Conservation (phyloP, 2,888 invertebrate species). For the Nemotelus nigrinus region DNA sequence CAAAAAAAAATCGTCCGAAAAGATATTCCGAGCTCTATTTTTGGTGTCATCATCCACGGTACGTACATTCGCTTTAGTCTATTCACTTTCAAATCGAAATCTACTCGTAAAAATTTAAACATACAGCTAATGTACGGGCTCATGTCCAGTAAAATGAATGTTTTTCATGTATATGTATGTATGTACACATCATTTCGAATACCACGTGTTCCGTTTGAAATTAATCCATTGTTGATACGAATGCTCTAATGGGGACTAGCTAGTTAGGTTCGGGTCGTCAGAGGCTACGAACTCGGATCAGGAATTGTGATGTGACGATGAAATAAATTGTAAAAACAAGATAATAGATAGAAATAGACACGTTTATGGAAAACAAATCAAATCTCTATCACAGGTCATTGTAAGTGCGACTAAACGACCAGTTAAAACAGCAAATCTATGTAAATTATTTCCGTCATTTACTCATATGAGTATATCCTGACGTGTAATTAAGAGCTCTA, state of each 20-base stretch:
- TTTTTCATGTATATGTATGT: conserved; percentile 3
- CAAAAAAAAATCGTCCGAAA: not conserved
- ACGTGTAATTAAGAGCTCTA: too few species aligned
- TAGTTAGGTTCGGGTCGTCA: not conserved
- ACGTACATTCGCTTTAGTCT: not conserved
- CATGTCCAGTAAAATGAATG: conserved; percentile 26
- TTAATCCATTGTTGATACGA: conserved; percentile 24
- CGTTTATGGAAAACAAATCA: too few species aligned
- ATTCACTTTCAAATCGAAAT: conserved; percentile 20
- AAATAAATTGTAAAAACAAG: not conserved
- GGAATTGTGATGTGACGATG: not conserved
- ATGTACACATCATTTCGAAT: not conserved
- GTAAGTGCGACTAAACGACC: too few species aligned
- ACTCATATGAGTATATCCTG: too few species aligned
- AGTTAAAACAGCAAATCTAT: too few species aligned
- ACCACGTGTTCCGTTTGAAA: not conserved
- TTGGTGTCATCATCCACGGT: conserved; percentile 16
- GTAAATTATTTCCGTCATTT: too few species aligned
- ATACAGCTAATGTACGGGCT: not conserved
- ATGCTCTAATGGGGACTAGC: not conserved
- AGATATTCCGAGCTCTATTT: not conserved
- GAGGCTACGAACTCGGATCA: not conserved
- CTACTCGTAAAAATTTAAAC: not conserved
- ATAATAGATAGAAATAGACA: too few species aligned
- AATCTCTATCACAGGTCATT: too few species aligned